Percentiles rank a stretch among this genome's conserved stretches.
These are phyloP conservation scores for Coelopa pilipes DNA, from an alignment of 2,888 invertebrate genomes.

Conservation along the genomic window DNA sequence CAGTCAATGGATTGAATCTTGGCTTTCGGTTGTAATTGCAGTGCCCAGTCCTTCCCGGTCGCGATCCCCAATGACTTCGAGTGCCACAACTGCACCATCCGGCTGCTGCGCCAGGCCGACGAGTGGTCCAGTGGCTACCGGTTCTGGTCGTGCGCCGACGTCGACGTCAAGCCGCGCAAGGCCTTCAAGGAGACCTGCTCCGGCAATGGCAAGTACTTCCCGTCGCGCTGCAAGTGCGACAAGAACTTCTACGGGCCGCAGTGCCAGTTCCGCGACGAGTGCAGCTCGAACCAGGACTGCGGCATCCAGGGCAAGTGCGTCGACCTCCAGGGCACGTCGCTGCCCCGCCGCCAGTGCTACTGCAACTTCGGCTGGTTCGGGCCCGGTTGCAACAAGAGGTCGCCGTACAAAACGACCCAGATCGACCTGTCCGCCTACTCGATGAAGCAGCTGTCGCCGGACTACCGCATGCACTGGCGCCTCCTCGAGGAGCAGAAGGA, in stretches of 20 bases:
- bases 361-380: slow-evolving; percentile 92
- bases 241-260: slow-evolving; percentile 82
- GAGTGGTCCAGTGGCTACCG: slow-evolving; percentile 89
- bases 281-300: slow-evolving; percentile 85
- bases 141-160: slow-evolving; percentile 97
- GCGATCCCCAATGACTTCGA: slow-evolving; percentile 83
- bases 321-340: slow-evolving; percentile 81
- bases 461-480: slow-evolving; percentile 86
- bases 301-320: slow-evolving; percentile 87
- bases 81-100: slow-evolving; percentile 89
- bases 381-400: slow-evolving; percentile 82
- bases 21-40: slow-evolving; percentile 60
- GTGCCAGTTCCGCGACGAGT: slow-evolving; percentile 92
- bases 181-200: slow-evolving; percentile 86
- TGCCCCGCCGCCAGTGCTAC: slow-evolving; percentile 87
- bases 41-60: slow-evolving; percentile 85
- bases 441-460: slow-evolving; percentile 76
- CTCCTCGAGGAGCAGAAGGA: slow-evolving; percentile 85
- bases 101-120: slow-evolving; percentile 87
- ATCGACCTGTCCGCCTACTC: slow-evolving; percentile 79
- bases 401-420: slow-evolving; percentile 78
- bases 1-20: not conserved
- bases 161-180: slow-evolving; percentile 82
- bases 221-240: slow-evolving; percentile 83
- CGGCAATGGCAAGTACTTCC: slow-evolving; percentile 82